Percentiles rank a stretch among this genome's conserved stretches.
phyloP scores from a whole-genome alignment of 2,797 vertebrate genomes.

The Enteromius argenteus region DNA sequence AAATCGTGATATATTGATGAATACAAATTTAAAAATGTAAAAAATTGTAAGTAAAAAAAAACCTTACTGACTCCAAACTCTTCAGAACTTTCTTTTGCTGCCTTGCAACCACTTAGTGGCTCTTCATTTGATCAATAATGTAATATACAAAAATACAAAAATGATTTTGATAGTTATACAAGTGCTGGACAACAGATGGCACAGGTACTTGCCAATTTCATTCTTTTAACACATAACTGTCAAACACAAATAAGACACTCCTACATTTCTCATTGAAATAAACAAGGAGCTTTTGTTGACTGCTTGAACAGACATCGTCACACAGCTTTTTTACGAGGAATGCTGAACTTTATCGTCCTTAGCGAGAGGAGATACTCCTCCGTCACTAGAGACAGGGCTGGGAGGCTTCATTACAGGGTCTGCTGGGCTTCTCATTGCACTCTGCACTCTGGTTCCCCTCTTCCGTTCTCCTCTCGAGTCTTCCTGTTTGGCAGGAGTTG shows the following conservation, averaged over 20 bases:
- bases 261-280: conserved; percentile 36
- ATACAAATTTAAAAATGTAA: background rate
- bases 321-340: conserved; percentile 62
- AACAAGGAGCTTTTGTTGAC: conserved; percentile 8
- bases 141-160: conserved; percentile 34
- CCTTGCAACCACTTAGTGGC: conserved; percentile 26
- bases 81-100: conserved; percentile 4
- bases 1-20: background rate
- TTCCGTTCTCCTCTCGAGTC: conserved; percentile 61
- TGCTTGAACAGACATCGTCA: conserved; percentile 4
- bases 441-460: conserved; percentile 53
- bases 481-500: conserved; percentile 83
- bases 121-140: background rate
- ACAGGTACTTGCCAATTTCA: background rate
- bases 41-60: background rate
- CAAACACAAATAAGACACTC: conserved; percentile 12
- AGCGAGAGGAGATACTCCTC: conserved; percentile 84
- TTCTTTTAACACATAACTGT: conserved; percentile 2
- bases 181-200: conserved; percentile 22
- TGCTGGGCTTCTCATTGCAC: conserved; percentile 71
- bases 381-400: conserved; percentile 81
- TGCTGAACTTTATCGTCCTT: conserved; percentile 89
- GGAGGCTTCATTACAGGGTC: conserved; percentile 87
- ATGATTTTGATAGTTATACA: background rate
- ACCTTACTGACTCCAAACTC: background rate